phyloP scores from a whole-genome alignment of 1,140 invertebrate species.

The Microplitis demolitor region DNA sequence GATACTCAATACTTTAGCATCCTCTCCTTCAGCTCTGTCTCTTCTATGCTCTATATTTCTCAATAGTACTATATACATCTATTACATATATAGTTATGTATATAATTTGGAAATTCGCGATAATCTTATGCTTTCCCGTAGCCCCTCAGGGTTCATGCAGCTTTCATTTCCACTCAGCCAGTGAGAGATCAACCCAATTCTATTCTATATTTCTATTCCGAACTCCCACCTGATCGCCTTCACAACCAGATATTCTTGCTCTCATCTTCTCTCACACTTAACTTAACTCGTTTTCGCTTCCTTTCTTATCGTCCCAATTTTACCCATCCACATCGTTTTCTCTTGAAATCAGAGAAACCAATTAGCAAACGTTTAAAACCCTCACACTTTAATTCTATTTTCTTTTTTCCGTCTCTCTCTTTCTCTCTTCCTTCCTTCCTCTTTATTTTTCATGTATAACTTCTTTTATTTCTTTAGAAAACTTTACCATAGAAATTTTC shows the following conservation, averaged over 20 bases:
- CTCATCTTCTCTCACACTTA: background rate
- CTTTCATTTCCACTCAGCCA: slow-evolving; percentile 12
- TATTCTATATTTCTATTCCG: slow-evolving; percentile 21
- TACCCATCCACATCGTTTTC: background rate
- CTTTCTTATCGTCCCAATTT: background rate
- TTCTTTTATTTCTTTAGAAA: background rate
- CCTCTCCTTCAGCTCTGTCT: background rate
- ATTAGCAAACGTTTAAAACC: slow-evolving; percentile 17
- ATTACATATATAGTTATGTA: no score
- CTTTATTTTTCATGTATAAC: background rate
- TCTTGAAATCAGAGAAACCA: slow-evolving; percentile 17
- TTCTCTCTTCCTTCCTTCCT: background rate
- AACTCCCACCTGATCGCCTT: slow-evolving; percentile 22
- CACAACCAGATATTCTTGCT: slow-evolving; percentile 1
- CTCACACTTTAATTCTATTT: background rate
- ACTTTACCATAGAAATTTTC: background rate
- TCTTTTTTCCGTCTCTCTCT: background rate
- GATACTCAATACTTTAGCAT: background rate
- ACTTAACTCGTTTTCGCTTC: background rate
- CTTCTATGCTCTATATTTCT: no score
- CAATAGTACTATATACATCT: no score
- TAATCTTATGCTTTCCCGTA: background rate
- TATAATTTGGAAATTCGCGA: no score
- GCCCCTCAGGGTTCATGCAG: background rate
- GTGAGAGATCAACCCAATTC: background rate